Base-by-base conservation (phyloP, 2,113 vertebrate genomes). In the Halcyon senegalensis region DNA sequence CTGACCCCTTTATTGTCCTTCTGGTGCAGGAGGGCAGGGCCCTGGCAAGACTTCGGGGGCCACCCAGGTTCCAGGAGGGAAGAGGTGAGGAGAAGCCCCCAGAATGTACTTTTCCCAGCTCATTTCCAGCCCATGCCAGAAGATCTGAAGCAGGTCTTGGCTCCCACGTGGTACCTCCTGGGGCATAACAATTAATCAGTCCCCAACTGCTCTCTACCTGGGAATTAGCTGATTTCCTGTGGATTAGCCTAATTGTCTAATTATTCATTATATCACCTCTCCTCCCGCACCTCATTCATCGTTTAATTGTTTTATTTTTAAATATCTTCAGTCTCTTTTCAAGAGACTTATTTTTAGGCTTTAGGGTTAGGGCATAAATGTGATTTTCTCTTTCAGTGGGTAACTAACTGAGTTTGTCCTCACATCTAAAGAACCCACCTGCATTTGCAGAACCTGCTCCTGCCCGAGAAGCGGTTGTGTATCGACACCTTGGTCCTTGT, bases 161-260 rank as follows among this genome's bases (percentile, higher is more conserved):
- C 39, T 60, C 33, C 11, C 13, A 28, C 35, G 21, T 10, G 8
- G 20, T 9, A 25, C n/a, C 25, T 93, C 85, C 70, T 16, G 21
- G 28, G 44, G 23, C n/a, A 62, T 5, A 64, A 60, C 43, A 83
- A 82, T 79, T 84, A 75, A 84, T 91, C 58, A 70, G 51, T 76
- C 25, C 23, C 39, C 15, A 62, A 55, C 67, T 93, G 79, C 80
- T 56, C 2, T 25, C 92, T 95, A 84, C 90, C 86, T 92, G 94
- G 79, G 85, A 90, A 80, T 95, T 86, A 90, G 25, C 31, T 68
- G 11, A 77, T 90, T 93, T 92, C 72, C 79, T 74, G n/a, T 95
- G 74, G 75, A 83, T 86, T 92, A 90, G 37, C 33, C 41, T 85
- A 69, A 62, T 83, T 91, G 69, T 67, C 90, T 93, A 76, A 80